Evolutionary conservation across 2,888 invertebrate genomes (phyloP).

Genomic region (Clunio marinus): DNA sequence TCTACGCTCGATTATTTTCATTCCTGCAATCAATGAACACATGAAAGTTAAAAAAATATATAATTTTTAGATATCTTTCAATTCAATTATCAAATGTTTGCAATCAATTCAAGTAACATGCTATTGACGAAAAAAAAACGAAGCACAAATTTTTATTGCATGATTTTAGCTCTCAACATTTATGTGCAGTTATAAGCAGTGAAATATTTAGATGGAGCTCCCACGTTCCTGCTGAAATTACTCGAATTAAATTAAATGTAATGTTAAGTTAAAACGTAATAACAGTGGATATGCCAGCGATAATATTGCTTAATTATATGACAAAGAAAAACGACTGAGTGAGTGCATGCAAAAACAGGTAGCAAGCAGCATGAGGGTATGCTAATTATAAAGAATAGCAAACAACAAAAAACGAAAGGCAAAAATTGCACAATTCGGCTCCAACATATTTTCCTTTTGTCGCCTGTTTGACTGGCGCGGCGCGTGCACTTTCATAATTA

Average conservation of each 20-base stretch:
- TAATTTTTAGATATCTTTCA: background rate
- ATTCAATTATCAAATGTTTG: slow-evolving; percentile 22
- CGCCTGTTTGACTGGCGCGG: slow-evolving; percentile 9
- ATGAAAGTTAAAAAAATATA: slow-evolving; percentile 7
- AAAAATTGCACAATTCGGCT: background rate
- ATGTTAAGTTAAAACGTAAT: background rate
- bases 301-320: slow-evolving; percentile 30
- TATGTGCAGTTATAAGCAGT: slow-evolving; percentile 1
- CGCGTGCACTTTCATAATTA: slow-evolving; percentile 21
- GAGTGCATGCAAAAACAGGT: slow-evolving; percentile 5
- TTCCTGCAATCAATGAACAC: slow-evolving; percentile 16
- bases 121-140: slow-evolving; percentile 14
- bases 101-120: slow-evolving; percentile 14
- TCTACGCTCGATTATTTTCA: background rate
- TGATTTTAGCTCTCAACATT: background rate
- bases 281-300: slow-evolving; percentile 5
- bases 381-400: slow-evolving; percentile 29
- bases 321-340: slow-evolving; percentile 3
- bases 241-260: slow-evolving; percentile 25
- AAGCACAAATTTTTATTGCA: slow-evolving; percentile 11
- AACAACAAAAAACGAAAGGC: too few species aligned
- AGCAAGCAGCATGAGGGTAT: slow-evolving; percentile 17
- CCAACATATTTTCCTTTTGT: background rate
- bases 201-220: background rate
- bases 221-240: background rate